Evolutionary conservation across 2,888 invertebrate species (phyloP), one percentile per base, ranked within the genome.

Genomic region (Sinotaia quadrata): DNA sequence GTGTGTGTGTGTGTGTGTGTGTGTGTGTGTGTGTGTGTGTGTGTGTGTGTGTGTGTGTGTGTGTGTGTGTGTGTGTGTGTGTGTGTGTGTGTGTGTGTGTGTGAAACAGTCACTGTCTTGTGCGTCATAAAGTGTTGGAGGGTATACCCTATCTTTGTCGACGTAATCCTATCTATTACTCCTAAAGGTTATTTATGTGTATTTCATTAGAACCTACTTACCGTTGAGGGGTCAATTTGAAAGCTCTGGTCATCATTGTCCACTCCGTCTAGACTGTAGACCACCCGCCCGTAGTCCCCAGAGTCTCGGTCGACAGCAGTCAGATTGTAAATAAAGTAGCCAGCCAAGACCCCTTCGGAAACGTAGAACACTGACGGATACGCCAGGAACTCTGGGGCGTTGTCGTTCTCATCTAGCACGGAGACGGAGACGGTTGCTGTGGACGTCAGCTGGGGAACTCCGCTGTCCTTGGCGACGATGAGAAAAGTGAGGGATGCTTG

Each of bases 361-460:
- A 84, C 71, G 15, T 59, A 37, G 60, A 75, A 76, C 8, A 33
- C 54, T 1, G 58, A 41, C 24, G 51, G 34, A 37, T 81, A 75
- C 7, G 75, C 78, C 0, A 81, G 71, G 84, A 94, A 94, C 57
- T 90, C 88, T 0, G 95, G 95, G 71, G 91, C 90, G 84, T 95
- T 94, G 81, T 95, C 95, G 82, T 95, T 95, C 0, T 93, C 90
- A 83, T 95, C 94, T 61, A 92, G 90, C 0, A 95, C 92, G 74
- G 92, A 91, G 31, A 94, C 91, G 51, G 91, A 91, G 1, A 94
- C 91, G 73, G 91, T 92, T 0, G 93, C 93, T 24, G 82, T 82
- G 18, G 84, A 82, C 0, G 79, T 71, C 73, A 69, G 69, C 21
- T 62, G 21, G 10, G 83, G 79, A 7, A n/a, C 56, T 2, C 81